phyloP scores from a whole-genome alignment of 2,797 vertebrate genomes.

The Parambassis ranga region DNA sequence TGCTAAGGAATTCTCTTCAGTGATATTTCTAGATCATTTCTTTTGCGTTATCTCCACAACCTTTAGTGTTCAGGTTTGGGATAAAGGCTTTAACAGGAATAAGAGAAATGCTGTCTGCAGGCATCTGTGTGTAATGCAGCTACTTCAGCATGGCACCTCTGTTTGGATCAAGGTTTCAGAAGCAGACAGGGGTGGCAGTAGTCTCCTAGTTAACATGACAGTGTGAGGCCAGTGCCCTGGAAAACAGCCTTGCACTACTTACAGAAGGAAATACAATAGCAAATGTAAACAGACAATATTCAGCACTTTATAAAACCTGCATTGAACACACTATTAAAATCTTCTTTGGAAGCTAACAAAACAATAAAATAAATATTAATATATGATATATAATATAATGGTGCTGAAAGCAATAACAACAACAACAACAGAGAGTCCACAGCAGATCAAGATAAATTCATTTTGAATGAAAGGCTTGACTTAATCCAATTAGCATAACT shows the following conservation, averaged over 20 bases:
- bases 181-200: slow-evolving; percentile 34
- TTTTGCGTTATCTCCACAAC: not conserved
- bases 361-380: no score
- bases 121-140: slow-evolving; percentile 18
- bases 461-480: slow-evolving; percentile 43
- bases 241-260: slow-evolving; percentile 5
- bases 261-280: slow-evolving; percentile 6
- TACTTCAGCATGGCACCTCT: slow-evolving; percentile 23
- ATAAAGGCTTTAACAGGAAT: slow-evolving; percentile 12
- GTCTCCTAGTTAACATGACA: slow-evolving; percentile 39
- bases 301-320: not conserved
- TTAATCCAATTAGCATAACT: slow-evolving; percentile 60
- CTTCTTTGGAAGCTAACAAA: no score
- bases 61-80: slow-evolving; percentile 2
- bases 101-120: slow-evolving; percentile 1
- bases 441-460: slow-evolving; percentile 44
- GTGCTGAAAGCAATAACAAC: slow-evolving; percentile 14
- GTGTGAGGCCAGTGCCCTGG: slow-evolving; percentile 15
- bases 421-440: slow-evolving; percentile 40
- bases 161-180: slow-evolving; percentile 37
- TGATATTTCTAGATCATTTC: not conserved
- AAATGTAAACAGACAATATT: not conserved
- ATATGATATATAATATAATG: slow-evolving; percentile 22
- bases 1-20: not conserved
- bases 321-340: no score